Evolutionary conservation across 2,797 vertebrate species (phyloP), one percentile per base, ranked within the genome.

Genomic region (Salmo trutta): DNA sequence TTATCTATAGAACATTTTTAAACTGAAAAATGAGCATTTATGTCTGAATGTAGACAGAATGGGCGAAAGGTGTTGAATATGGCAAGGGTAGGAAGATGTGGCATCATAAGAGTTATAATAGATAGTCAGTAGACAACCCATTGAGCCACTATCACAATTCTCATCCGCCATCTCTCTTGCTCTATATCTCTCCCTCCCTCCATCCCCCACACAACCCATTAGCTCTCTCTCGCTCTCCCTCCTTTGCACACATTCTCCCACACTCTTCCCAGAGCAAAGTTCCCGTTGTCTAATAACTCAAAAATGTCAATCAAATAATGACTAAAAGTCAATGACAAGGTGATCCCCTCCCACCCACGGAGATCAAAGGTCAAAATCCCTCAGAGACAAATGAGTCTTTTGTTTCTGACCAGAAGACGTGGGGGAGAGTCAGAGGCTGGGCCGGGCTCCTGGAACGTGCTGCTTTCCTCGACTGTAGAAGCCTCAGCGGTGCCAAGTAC

Each of bases 401-500:
- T 81, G 79, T 87, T 83, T 86, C 74, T 12, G 74, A 73, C 71
- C 73, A 31, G 71, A 66, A 77, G 66, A 72, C 65, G 75, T 79
- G 78, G 27, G 77, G 76, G 80, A 80, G 80, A 66, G 77, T 79
- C 51, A 14, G 77, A 84, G 82, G 33, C 16, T 41, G 52, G 68
- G 53, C 73, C 0, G 21, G 73, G 82, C 83, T 75, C 79, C 82
- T 73, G 82, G 82, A 85, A 78, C 66, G 68, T n/a, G 65, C 81
- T 33, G 72, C 71, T 82, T 74, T 78, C 77, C 68, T 79, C 21
- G 33, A 75, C 75, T 66, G 82, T 79, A 83, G 74, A 88, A 87
- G 80, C 64, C 75, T 80, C 4, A 1, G 1, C 2, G 65, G 64
- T 88, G 89, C 89, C 88, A 91, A 91, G 76, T 81, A 85, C 65